phyloP scores from a whole-genome alignment of 1,140 invertebrate genomes.

The Bacillus rossius region DNA sequence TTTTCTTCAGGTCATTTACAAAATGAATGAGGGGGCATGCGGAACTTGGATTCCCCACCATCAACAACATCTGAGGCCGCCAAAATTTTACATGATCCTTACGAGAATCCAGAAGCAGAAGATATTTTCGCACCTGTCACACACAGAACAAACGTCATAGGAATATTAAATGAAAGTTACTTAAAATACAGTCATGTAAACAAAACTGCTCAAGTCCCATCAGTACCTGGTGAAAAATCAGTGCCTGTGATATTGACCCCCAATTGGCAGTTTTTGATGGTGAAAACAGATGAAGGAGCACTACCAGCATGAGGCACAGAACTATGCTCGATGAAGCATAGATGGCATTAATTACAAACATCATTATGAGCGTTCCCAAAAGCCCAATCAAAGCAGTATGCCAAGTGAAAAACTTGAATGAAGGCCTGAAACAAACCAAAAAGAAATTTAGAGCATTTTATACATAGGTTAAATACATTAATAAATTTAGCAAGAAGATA shows the following conservation, averaged over 20 bases:
- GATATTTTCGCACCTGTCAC: conserved; percentile 85
- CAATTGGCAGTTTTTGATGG: conserved; percentile 78
- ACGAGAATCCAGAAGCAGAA: conserved; percentile 89
- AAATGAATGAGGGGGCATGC: conserved; percentile 91
- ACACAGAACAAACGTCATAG: conserved; percentile 4
- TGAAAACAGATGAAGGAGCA: conserved; percentile 88
- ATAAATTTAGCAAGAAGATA: too few species aligned
- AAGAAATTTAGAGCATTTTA: conserved; percentile 44
- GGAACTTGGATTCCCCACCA: conserved; percentile 89
- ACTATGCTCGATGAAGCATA: conserved; percentile 87
- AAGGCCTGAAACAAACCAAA: conserved; percentile 61
- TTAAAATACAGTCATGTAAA: too few species aligned
- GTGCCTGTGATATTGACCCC: conserved; percentile 97
- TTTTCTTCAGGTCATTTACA: conserved; percentile 98
- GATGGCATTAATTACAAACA: conserved; percentile 91
- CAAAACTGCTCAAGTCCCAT: too few species aligned
- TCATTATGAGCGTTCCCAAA: conserved; percentile 84
- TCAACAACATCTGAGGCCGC: conserved; percentile 93
- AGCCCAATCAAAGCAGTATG: conserved; percentile 85
- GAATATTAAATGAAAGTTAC: too few species aligned
- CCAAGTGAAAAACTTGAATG: conserved; percentile 96
- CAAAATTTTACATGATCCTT: conserved; percentile 99
- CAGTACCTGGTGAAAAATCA: conserved; percentile 94
- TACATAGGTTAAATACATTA: too few species aligned
- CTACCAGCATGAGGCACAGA: conserved; percentile 76